Evolutionary conservation across 2,888 invertebrate genomes (phyloP).

Genomic region (Drosophila percnosoma): DNA sequence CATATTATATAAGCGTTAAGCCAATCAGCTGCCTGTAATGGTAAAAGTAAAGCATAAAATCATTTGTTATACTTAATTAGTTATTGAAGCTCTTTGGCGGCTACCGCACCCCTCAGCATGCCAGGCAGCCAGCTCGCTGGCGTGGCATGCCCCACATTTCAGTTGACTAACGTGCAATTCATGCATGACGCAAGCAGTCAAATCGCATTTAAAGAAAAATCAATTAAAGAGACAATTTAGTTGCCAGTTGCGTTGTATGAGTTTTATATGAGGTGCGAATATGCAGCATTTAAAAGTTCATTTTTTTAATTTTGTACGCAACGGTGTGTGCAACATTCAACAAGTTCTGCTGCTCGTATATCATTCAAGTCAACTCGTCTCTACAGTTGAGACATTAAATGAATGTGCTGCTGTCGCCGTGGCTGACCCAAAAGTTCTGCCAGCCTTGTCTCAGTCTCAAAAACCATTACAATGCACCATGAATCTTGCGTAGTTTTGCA

Average conservation of each 20-base stretch:
- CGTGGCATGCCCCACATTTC: conserved; percentile 43
- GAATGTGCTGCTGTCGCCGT: conserved; percentile 9
- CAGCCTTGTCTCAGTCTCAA: conserved; percentile 46
- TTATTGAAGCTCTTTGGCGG: conserved; percentile 9
- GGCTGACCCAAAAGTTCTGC: conserved; percentile 60
- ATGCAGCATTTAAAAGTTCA: conserved; percentile 48
- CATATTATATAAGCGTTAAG: conserved; percentile 20
- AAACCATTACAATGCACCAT: conserved; percentile 48
- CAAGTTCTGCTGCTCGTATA: conserved; percentile 49
- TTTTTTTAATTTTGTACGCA: background rate
- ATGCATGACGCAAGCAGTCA: conserved; percentile 30
- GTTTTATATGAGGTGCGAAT: conserved; percentile 23
- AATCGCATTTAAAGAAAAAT: conserved; percentile 38
- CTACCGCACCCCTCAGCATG: conserved; percentile 13
- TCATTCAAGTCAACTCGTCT: conserved; percentile 33
- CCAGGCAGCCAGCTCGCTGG: background rate
- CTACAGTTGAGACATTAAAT: conserved; percentile 13
- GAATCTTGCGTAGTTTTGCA: conserved; percentile 72
- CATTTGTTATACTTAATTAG: conserved; percentile 48
- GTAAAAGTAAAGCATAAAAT: conserved; percentile 13
- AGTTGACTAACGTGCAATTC: conserved; percentile 14
- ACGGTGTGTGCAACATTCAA: conserved; percentile 47
- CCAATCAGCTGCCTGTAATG: background rate
- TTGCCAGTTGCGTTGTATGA: conserved; percentile 16
- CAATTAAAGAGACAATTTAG: conserved; percentile 47